Evolutionary conservation across 2,888 invertebrate genomes (phyloP), one percentile per base, ranked within the genome.

Genomic region (Andrena bicolor): DNA sequence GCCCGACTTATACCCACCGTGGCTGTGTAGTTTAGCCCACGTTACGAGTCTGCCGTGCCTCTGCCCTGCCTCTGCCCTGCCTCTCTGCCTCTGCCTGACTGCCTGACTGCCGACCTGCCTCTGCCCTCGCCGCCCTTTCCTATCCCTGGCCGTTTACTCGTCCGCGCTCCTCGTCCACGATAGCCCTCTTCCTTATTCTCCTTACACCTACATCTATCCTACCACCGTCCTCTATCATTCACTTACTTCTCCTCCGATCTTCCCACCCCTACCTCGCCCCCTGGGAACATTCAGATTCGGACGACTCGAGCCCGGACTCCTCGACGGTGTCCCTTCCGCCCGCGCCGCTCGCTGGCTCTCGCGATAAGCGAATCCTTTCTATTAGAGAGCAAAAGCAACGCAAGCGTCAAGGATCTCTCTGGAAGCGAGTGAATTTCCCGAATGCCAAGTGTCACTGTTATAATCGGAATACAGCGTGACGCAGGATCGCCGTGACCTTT

Each of bases 1-100:
- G 93, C 92, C 93, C 93, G 93, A 94, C 93, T 93, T 93, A 93
- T 92, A 92, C 91, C 90, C 90, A 90, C 90, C 91, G 91, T 88
- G 92, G 90, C 90, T 92, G 88, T 92, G 92, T 92, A 93, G 92
- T 92, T 92, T 93, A 92, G 92, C 91, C 91, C 92, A 88, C 90
- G 92, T 92, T 92, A 92, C 90, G 88, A 89, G 87, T 91, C 90
- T 90, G 84, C 84, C 86, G 83, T 88, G 83, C 87, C 87, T 78
- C 79, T 84, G 79, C 82, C 74, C 88, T 84, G 83, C 81, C 84
- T 84, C 82, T 84, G 32, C 32, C 32, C 83, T 80, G 84, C 85
- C 83, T 80, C 86, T 35, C 83, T 80, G 84, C 85, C 83, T 82
- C 41, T 41, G 41, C 41, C 41, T 41, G 41, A 41, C 86, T 79